Evolutionary conservation across 2,888 invertebrate species (phyloP).

Genomic region (Ophion ellenae): DNA sequence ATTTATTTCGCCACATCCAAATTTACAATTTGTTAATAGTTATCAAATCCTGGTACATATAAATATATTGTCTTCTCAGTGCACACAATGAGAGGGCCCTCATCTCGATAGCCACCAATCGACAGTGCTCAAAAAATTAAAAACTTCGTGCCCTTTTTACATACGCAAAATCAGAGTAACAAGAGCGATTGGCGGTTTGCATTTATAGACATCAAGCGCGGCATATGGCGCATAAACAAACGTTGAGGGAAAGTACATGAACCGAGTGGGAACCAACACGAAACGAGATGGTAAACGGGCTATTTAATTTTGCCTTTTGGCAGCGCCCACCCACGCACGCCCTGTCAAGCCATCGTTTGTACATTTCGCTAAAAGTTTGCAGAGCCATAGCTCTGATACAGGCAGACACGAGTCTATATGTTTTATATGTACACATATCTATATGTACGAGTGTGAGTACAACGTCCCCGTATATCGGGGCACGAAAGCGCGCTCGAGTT

Average conservation of each 20-base stretch:
- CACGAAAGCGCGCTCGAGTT: slow-evolving; percentile 52
- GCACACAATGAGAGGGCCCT: too few species aligned
- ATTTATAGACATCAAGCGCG: slow-evolving; percentile 27
- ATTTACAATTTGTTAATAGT: too few species aligned
- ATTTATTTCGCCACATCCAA: too few species aligned
- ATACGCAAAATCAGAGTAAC: neutral
- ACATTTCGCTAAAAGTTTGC: slow-evolving; percentile 60
- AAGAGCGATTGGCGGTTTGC: slow-evolving; percentile 40
- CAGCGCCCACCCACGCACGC: slow-evolving; percentile 21
- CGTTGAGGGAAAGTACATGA: slow-evolving; percentile 33
- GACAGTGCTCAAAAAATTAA: neutral
- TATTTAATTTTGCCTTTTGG: slow-evolving; percentile 48
- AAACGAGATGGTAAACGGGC: slow-evolving; percentile 13
- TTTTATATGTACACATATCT: neutral
- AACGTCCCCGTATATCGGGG: slow-evolving; percentile 27
- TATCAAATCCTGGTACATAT: too few species aligned
- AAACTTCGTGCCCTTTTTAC: neutral
- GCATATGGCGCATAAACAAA: slow-evolving; percentile 58
- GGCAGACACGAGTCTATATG: neutral
- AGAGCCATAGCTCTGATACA: slow-evolving; percentile 40
- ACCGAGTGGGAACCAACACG: slow-evolving; percentile 52
- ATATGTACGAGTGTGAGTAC: slow-evolving; percentile 8
- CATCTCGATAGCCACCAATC: too few species aligned
- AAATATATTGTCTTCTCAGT: too few species aligned
- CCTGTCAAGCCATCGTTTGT: slow-evolving; percentile 48